Evolutionary conservation across 2,888 invertebrate genomes (phyloP).

Genomic region (Parnassius apollo): DNA sequence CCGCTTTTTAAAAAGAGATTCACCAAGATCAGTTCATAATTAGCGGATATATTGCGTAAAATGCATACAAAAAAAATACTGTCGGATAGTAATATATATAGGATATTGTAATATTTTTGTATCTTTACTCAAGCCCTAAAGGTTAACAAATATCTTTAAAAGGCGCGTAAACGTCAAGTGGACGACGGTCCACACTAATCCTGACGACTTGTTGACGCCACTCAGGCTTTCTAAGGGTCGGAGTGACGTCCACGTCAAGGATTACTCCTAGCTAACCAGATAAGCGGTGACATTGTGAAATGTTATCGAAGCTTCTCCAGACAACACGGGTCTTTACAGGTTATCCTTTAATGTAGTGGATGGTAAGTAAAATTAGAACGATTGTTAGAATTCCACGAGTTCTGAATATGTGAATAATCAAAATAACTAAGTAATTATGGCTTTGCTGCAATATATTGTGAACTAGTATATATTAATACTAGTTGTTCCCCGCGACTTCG

Average conservation of each 20-base stretch:
- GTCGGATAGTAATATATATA: too few species aligned
- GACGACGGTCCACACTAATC: conserved; percentile 23
- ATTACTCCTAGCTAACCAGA: conserved; percentile 32
- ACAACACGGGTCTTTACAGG: background rate
- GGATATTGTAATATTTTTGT: background rate
- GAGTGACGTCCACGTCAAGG: conserved; percentile 33
- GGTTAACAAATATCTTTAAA: conserved; percentile 4
- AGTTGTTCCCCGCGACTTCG: too few species aligned
- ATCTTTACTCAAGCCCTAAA: background rate
- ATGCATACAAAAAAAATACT: too few species aligned
- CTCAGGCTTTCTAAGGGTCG: conserved; percentile 26
- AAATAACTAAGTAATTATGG: too few species aligned
- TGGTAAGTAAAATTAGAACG: too few species aligned
- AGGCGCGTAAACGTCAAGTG: conserved; percentile 15
- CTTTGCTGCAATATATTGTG: too few species aligned
- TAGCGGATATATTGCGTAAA: too few species aligned
- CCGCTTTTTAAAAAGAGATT: too few species aligned
- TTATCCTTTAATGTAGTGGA: background rate
- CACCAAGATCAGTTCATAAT: too few species aligned
- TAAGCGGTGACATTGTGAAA: conserved; percentile 35
- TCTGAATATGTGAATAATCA: too few species aligned
- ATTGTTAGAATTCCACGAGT: too few species aligned
- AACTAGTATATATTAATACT: too few species aligned
- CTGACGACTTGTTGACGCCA: conserved; percentile 28
- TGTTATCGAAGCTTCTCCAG: conserved; percentile 20